Evolutionary conservation across 2,888 invertebrate species (phyloP), one percentile per base, ranked within the genome.

Genomic region (Eupithecia subumbrata): DNA sequence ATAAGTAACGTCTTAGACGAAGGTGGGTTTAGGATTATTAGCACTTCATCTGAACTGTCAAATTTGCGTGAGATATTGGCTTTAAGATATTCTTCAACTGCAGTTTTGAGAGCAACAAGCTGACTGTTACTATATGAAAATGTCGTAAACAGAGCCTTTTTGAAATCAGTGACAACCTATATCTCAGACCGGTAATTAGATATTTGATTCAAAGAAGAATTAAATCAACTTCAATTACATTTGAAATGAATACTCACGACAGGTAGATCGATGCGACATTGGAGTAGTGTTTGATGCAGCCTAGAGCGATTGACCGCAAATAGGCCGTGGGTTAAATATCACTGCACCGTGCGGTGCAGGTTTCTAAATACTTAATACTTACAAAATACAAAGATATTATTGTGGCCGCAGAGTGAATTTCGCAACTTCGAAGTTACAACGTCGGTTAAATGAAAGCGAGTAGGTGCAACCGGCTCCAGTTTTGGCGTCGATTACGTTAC

Each of bases 261-360:
- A 77, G 69, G 76, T 80, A 79, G 73, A 71, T 69, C 72, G 73
- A 77, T 43, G 78, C 75, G 81, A 78, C 71, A 82, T 75, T 69
- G 73, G 72, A 79, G 80, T 81, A 83, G 84, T 81, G 83, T 84
- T 84, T 84, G 85, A 83, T 83, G 84, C 81, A 72, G 85, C 84
- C 84, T 87, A 87, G 84, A 85, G 86, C 82, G 86, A 87, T 87
- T 89, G 87, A 94, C 94, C 95, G 86, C 94, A 95, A 94, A 92
- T 93, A 90, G 95, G 94, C 91, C 94, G 91, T 86, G 89, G 87
- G 93, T 95, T 92, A 87, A 91, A 94, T 94, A 93, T 91, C 94
- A 89, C 85, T 84, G 87, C 87, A 86, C 84, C 86, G 87, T 89
- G 89, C 86, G 83, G 87, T 82, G 86, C 92, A 92, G 89, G 92